Percentiles rank a stretch among this genome's conserved stretches.
Evolutionary conservation across 2,113 vertebrate genomes (phyloP).

Genomic region (Galemys pyrenaicus): DNA sequence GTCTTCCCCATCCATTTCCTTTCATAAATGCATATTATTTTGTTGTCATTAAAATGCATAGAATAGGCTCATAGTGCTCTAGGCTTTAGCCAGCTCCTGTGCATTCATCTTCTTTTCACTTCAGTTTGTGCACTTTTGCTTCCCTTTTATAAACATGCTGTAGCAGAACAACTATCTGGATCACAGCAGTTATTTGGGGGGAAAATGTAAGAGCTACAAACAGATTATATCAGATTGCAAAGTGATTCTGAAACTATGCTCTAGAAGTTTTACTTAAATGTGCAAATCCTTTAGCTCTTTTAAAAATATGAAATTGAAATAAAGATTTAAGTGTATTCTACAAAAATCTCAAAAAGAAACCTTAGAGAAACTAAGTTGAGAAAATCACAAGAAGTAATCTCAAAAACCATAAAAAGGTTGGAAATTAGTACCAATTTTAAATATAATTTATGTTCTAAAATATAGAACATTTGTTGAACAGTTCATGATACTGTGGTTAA

Average conservation of each 20-base stretch:
- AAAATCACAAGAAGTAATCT: background rate
- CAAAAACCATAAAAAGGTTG: background rate
- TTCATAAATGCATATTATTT: background rate
- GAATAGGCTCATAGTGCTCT: background rate
- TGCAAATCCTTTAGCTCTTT: background rate
- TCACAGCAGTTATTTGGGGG: background rate
- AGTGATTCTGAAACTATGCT: slow-evolving; percentile 4
- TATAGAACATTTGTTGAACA: background rate
- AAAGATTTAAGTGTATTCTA: slow-evolving; percentile 15
- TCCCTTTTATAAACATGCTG: background rate
- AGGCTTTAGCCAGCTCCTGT: background rate
- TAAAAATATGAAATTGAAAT: background rate
- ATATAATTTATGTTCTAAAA: slow-evolving; percentile 3
- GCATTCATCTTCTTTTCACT: background rate
- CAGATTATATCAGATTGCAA: background rate
- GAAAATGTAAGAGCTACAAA: slow-evolving; percentile 12
- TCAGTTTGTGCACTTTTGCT: background rate
- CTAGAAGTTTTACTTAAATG: background rate
- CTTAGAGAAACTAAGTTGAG: background rate
- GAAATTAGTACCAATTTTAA: background rate
- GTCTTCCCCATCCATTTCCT: slow-evolving; percentile 58
- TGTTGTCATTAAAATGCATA: background rate
- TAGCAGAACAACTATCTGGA: background rate
- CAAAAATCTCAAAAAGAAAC: slow-evolving; percentile 30
- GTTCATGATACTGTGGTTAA: background rate